phyloP scores from a whole-genome alignment of 2,113 vertebrate genomes.

The Spheniscus mendiculus region DNA sequence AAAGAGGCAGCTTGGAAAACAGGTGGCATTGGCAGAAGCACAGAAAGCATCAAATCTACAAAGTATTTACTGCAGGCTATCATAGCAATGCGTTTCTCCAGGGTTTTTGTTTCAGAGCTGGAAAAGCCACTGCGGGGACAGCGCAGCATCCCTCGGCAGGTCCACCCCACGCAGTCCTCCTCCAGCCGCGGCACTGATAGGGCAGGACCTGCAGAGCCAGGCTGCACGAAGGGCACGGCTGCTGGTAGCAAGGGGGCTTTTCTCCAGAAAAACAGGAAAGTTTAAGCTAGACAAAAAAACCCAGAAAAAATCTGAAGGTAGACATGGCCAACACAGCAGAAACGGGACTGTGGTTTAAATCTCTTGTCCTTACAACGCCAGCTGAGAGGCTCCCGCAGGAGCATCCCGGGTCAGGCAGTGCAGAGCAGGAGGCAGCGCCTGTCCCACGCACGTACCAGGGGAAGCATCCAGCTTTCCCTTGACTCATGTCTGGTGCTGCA shows the following conservation, averaged over 20 bases:
- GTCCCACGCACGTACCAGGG: background rate
- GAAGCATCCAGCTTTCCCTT: background rate
- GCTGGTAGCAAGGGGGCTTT: background rate
- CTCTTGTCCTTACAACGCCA: fast-evolving
- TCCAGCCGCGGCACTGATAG: fast-evolving
- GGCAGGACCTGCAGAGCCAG: background rate
- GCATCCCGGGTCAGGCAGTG: background rate
- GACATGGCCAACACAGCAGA: background rate
- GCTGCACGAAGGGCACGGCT: fast-evolving
- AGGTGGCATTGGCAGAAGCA: background rate
- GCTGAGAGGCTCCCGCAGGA: background rate
- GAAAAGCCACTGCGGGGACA: background rate
- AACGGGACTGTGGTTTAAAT: background rate
- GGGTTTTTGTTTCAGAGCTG: background rate
- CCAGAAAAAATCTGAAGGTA: background rate
- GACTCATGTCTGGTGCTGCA: background rate
- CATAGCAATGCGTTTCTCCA: fast-evolving
- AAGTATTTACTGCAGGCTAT: background rate
- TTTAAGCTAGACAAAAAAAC: background rate
- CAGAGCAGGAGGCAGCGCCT: background rate
- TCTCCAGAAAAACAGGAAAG: background rate
- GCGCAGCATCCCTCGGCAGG: background rate
- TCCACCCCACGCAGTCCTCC: background rate
- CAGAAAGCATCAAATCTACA: background rate
- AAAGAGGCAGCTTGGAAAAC: background rate